These are phyloP conservation scores for Morpho helenor DNA, from an alignment of 2,888 invertebrate genomes.

Conservation along the genomic window DNA sequence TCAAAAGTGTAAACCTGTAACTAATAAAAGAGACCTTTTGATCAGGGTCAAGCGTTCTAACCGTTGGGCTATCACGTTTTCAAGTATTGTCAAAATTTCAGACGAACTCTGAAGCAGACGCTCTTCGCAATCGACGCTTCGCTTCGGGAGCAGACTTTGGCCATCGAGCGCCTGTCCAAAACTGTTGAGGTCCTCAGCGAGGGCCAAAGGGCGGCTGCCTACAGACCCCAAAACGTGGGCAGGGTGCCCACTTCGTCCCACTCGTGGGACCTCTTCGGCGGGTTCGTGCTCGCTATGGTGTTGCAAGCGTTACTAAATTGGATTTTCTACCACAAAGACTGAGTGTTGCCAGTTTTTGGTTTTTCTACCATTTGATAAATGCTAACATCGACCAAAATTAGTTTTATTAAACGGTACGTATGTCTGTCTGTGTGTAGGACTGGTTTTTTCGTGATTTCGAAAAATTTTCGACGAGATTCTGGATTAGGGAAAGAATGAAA, in stretches of 20 bases:
- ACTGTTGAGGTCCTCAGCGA: slow-evolving; percentile 47
- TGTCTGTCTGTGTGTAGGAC: too few species aligned
- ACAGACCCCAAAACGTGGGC: slow-evolving; percentile 40
- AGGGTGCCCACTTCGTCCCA: slow-evolving; percentile 40
- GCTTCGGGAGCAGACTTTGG: slow-evolving; percentile 70
- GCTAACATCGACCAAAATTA: slow-evolving; percentile 39
- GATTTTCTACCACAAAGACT: slow-evolving; percentile 62
- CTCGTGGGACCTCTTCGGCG: slow-evolving; percentile 61
- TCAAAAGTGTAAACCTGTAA: too few species aligned
- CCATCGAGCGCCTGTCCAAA: slow-evolving; percentile 57
- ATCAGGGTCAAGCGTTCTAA: too few species aligned
- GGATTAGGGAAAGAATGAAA: too few species aligned
- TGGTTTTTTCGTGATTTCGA: too few species aligned
- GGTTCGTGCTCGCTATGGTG: slow-evolving; percentile 60
- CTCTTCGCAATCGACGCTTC: slow-evolving; percentile 69
- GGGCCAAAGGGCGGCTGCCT: slow-evolving; percentile 33
- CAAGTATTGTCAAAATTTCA: slow-evolving; percentile 28
- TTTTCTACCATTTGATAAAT: slow-evolving; percentile 13
- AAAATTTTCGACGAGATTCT: too few species aligned
- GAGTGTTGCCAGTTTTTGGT: slow-evolving; percentile 31
- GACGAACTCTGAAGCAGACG: slow-evolving; percentile 68
- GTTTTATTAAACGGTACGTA: slow-evolving; percentile 13
- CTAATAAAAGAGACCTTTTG: too few species aligned
- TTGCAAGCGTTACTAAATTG: slow-evolving; percentile 61
- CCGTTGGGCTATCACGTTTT: too few species aligned